These are phyloP conservation scores for Colaptes auratus DNA, from an alignment of 2,113 vertebrate species.

Conservation along the genomic window DNA sequence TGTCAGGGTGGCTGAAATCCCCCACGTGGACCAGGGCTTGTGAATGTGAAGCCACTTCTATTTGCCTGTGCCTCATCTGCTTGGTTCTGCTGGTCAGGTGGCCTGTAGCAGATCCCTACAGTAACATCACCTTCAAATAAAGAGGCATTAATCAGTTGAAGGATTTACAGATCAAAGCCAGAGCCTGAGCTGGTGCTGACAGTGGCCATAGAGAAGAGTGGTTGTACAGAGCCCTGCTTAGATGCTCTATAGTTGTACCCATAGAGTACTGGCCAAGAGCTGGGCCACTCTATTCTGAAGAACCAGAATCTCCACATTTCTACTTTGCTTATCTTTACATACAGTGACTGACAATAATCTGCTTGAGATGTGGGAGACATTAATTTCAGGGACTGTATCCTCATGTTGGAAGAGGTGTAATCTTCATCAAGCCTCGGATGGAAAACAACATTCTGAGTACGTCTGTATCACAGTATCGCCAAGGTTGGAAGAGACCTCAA, in stretches of 20 bases:
- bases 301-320: neutral
- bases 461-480: too few relatives aligned
- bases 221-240: neutral
- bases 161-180: neutral
- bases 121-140: neutral
- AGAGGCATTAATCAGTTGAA: neutral
- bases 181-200: neutral
- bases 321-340: neutral
- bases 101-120: too few relatives aligned
- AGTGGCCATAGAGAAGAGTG: neutral
- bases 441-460: neutral
- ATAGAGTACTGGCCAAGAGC: neutral
- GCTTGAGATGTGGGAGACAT: neutral
- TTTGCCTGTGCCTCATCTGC: too few relatives aligned
- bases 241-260: rapidly evolving
- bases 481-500: too few relatives aligned
- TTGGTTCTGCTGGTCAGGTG: too few relatives aligned
- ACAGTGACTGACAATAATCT: neutral
- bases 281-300: neutral
- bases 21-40: too few relatives aligned
- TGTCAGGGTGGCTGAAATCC: too few relatives aligned
- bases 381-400: neutral
- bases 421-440: neutral
- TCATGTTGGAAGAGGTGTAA: neutral
- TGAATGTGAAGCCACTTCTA: too few relatives aligned